phyloP scores from a whole-genome alignment of 2,797 vertebrate species.

The Babyrousa celebensis region DNA sequence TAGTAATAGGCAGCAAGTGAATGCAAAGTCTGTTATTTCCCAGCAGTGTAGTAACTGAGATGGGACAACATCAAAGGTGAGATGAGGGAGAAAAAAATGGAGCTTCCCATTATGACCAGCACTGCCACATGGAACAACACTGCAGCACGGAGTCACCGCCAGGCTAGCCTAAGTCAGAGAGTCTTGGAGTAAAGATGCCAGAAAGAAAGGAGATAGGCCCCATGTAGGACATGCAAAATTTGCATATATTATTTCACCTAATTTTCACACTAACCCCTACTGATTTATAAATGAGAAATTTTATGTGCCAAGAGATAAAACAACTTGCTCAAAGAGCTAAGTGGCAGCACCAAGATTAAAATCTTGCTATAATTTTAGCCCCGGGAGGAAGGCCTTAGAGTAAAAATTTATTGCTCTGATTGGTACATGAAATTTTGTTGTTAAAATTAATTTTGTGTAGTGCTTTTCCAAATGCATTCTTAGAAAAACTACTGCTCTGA shows the following conservation, averaged over 20 bases:
- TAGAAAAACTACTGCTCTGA: slow-evolving; percentile 28
- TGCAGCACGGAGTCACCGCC: neutral
- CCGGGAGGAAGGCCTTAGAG: neutral
- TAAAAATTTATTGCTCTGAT: slow-evolving; percentile 19
- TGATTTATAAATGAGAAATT: neutral
- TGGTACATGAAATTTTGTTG: neutral
- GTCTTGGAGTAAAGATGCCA: neutral
- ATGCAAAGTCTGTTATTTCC: neutral
- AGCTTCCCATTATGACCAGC: neutral
- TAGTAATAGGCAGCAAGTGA: neutral
- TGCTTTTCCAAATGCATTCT: slow-evolving; percentile 60
- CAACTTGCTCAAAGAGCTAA: slow-evolving; percentile 56
- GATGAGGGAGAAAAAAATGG: neutral
- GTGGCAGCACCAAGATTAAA: slow-evolving; percentile 51
- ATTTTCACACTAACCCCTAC: neutral
- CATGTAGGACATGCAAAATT: neutral
- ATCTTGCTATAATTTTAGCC: slow-evolving; percentile 62
- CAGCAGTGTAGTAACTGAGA: neutral
- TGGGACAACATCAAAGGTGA: neutral
- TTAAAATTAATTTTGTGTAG: slow-evolving; percentile 69
- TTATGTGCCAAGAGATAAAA: slow-evolving; percentile 32
- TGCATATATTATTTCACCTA: neutral
- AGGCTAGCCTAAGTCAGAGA: neutral
- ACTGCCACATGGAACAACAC: rapidly evolving
- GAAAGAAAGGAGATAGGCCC: neutral